These are phyloP conservation scores for Azemiops feae DNA, from an alignment of 2,113 vertebrate genomes.

Conservation along the genomic window DNA sequence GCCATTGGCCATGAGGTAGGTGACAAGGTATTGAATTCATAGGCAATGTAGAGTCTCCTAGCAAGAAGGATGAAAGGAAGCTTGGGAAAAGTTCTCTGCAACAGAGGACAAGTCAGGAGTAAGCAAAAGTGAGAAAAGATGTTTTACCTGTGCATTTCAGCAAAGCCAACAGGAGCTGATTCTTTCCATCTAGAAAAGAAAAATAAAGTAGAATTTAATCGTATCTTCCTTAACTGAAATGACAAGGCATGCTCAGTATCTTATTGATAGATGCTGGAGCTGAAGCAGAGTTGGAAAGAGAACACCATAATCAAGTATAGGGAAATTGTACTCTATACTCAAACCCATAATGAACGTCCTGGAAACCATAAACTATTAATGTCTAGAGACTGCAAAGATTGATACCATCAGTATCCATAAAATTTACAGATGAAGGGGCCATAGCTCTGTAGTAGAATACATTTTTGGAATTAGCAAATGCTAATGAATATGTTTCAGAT, in stretches of 20 bases:
- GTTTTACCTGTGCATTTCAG: conserved; percentile 94
- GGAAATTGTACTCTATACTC: neutral
- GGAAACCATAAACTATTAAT: neutral
- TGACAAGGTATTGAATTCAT: neutral
- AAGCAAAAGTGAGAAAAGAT: neutral
- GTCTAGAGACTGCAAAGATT: neutral
- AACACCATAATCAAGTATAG: neutral
- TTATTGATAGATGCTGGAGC: neutral
- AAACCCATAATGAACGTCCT: neutral
- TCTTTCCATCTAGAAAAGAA: conserved; percentile 87
- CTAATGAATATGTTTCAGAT: neutral
- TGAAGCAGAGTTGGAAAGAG: neutral
- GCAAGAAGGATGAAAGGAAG: neutral
- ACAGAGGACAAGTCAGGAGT: neutral
- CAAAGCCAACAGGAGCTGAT: conserved; percentile 93
- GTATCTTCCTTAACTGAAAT: neutral
- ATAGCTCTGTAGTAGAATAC: neutral
- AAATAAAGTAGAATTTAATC: neutral
- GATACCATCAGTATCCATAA: neutral
- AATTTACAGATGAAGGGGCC: neutral
- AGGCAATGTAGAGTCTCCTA: neutral
- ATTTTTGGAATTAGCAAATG: neutral
- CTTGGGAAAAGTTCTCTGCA: neutral
- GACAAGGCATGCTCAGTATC: neutral
- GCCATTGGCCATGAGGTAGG: neutral